Evolutionary conservation across 35 echinoderm and acorn worm genomes (phyloP), one percentile per base, ranked within the genome.

Genomic region (Amphiura filiformis): DNA sequence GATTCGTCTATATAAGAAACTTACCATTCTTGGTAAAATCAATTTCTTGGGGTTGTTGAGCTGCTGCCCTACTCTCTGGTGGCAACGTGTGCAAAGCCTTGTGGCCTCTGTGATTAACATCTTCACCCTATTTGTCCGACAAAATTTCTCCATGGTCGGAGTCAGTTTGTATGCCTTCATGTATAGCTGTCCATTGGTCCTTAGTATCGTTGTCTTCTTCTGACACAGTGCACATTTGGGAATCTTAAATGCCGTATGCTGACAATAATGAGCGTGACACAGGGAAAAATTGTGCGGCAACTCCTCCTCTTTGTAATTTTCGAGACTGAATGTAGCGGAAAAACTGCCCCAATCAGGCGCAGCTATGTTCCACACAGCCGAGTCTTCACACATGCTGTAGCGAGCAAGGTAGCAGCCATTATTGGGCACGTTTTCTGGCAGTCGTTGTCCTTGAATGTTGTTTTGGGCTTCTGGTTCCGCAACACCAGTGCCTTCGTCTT

Each of bases 191-290:
- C 61, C 61, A 30, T 70, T 70, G 15, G 61, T 70, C 61, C 61
- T 70, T 70, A 70, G 28, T 15, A 70, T 70, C 2, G 61, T 70
- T 2, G 17, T 26, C 26, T 70, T 70, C 61, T 70, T 70, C 17
- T 70, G 61, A 30, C 61, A 70, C 44, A 70, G 61, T 70, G 61
- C 61, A 70, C 61, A 70, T 70, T 70, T 70, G 26, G 61, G 61
- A 70, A 70, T 70, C 28, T 30, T 70, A n/a, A 70, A 70, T 13
- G 7, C 26, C 2, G 61, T 70, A 23, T 70, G 61, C 28, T 70
- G 15, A 70, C 61, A 70, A 70, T 70, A 70, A 70, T 70, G 61
- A 4, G 15, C 17, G 28, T 70, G 61, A n/a, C 61, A 70, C 61
- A 70, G 28, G 61, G 61, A 70, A n/a, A 70, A 70, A 70, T 70